Conservation (phyloP, 2,888 invertebrate species). For the Galerucella nymphaeae region DNA sequence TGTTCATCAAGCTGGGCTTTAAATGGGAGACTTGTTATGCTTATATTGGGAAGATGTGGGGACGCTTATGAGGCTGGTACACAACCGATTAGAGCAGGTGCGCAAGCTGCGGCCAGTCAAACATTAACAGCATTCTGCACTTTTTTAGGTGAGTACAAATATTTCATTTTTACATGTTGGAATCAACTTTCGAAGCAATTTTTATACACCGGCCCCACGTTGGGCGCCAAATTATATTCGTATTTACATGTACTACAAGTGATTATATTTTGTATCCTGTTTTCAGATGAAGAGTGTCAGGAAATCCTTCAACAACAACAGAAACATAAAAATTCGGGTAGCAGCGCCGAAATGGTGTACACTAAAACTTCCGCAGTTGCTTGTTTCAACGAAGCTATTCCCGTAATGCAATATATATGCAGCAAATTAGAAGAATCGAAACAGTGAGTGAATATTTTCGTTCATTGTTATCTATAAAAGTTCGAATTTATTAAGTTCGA, state of each 20-base stretch:
- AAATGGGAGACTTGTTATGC: conserved; percentile 88
- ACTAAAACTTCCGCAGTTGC: conserved; percentile 77
- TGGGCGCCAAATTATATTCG: too few relatives aligned
- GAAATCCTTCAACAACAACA: conserved; percentile 72
- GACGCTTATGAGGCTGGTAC: conserved; percentile 85
- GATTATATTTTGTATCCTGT: conserved; percentile 5
- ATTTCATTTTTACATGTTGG: not conserved
- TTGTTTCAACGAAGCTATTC: conserved; percentile 90
- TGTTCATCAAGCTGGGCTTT: conserved; percentile 89
- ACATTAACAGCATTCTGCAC: conserved; percentile 87
- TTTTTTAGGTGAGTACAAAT: conserved; percentile 72
- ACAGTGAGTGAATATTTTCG: conserved; percentile 67
- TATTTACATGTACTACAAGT: not conserved
- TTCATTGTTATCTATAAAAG: too few relatives aligned
- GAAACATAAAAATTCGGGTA: conserved; percentile 65
- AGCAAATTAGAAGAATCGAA: conserved; percentile 86
- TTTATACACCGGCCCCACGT: too few relatives aligned
- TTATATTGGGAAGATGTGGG: conserved; percentile 85
- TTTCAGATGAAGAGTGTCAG: conserved; percentile 80
- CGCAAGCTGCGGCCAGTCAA: conserved; percentile 90
- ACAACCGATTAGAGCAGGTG: conserved; percentile 85
- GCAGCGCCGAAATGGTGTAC: conserved; percentile 69
- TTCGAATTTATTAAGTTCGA: too few relatives aligned
- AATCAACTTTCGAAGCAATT: too few relatives aligned
- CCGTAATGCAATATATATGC: conserved; percentile 89